Evolutionary conservation across 2,797 vertebrate species (phyloP).

Genomic region (Amblyraja radiata): DNA sequence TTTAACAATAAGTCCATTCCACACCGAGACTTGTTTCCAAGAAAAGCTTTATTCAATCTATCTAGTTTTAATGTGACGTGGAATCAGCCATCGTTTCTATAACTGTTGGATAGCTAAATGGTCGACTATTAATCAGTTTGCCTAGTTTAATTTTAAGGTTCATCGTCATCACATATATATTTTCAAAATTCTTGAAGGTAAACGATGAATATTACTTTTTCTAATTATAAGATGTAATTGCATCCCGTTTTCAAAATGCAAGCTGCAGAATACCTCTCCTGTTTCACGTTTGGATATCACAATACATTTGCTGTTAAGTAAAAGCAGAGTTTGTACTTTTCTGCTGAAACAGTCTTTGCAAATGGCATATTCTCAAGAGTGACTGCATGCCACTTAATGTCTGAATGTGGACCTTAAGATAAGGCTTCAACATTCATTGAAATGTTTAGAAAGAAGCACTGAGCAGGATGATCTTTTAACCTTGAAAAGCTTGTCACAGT

Average conservation of each 20-base stretch:
- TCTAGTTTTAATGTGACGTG: background rate
- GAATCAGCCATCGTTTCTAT: background rate
- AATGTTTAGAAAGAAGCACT: constrained; percentile 27
- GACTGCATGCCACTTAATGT: constrained; percentile 1
- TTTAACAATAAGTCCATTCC: background rate
- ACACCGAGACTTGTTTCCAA: background rate
- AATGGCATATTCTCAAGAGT: constrained; percentile 26
- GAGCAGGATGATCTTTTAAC: constrained; percentile 34
- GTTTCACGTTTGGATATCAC: background rate
- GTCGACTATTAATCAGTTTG: background rate
- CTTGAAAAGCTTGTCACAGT: constrained; percentile 32
- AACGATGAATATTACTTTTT: background rate
- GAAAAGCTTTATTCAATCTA: background rate
- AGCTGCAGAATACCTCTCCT: too few species aligned
- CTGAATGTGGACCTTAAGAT: constrained; percentile 25
- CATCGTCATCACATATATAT: background rate
- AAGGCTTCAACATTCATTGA: constrained; percentile 26
- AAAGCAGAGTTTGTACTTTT: constrained; percentile 12
- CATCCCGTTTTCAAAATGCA: background rate
- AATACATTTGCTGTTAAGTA: background rate
- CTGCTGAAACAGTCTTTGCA: background rate
- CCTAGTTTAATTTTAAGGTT: background rate
- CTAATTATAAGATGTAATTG: background rate
- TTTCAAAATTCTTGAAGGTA: background rate
- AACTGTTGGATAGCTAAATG: background rate